Base-by-base conservation (phyloP, 2,888 invertebrate genomes). In the Prionchulus punctatus region DNA sequence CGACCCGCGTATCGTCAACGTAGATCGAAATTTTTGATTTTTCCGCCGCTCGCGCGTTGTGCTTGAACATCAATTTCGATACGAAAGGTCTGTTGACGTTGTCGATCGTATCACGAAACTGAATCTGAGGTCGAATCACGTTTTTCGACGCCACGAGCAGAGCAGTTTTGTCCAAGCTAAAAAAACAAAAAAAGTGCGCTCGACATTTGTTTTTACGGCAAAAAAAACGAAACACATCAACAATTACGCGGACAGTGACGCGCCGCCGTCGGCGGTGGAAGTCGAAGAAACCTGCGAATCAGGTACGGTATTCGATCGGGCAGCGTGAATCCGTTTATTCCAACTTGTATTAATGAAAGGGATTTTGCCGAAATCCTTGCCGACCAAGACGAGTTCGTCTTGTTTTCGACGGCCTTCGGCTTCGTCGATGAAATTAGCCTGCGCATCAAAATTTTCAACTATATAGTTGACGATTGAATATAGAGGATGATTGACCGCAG, bases 61-160 rank as follows among this genome's bases (percentile, higher is more conserved):
- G 61, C 25, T 63, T 65, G 36, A 58, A 30, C 12, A 49, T 56
- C 42, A 67, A 56, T 50, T 63, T 64, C 7, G 61, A 56, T 7
- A 56, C 49, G 54, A 67, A 67, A 1, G 62, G 60, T 2, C 27
- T 55, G 30, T 58, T 51, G 7, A 58, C 53, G 55, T 67, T 67
- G 56, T 63, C 62, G 49, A 62, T 54, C 3, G 27, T 27, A 2
- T 30, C 36, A 1, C 18, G n/a, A 23, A 57, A 55, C 48, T 42
- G 27, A 2, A 49, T 23, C 48, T 54, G 57, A 25, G 57, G 57
- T 27, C 48, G 28, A 27, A 36, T 12, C 18, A 47, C 30, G 30
- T 30, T 23, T 28, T n/a, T n/a, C 3, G 49, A 4, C 21, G 26
- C 47, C 28, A 54, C 3, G 4, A 45, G 23, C 15, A 36, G 18